Percentiles rank a stretch among this genome's conserved stretches.
These are phyloP conservation scores for Drosophila subquinaria DNA, from an alignment of 2,888 invertebrate genomes.

Conservation along the genomic window DNA sequence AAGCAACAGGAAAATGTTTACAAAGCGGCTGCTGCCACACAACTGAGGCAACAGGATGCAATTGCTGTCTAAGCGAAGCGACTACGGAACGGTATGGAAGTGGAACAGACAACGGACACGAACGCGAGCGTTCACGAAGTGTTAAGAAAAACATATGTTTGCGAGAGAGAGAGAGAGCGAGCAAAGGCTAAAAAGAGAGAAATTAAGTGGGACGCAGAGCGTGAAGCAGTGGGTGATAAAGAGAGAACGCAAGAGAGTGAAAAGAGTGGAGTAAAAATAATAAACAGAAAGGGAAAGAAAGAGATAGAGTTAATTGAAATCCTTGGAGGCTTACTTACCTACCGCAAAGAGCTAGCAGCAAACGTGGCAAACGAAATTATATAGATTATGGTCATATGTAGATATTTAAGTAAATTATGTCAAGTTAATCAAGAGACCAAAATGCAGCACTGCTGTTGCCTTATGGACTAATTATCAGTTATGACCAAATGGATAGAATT, in stretches of 20 bases:
- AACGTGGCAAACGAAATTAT: constrained; percentile 50
- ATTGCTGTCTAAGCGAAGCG: constrained; percentile 46
- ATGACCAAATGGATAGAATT: no score
- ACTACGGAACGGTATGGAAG: constrained; percentile 62
- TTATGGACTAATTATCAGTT: background rate
- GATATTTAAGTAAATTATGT: constrained; percentile 38
- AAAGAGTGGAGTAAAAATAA: no score
- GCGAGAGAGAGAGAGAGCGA: constrained; percentile 45
- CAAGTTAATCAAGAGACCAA: constrained; percentile 27
- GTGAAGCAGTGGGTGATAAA: no score
- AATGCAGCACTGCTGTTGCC: no score
- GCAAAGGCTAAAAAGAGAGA: constrained; percentile 4
- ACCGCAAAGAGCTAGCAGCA: constrained; percentile 60
- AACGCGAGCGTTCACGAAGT: constrained; percentile 44
- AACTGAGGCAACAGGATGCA: constrained; percentile 77
- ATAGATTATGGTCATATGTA: constrained; percentile 47
- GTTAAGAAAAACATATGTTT: constrained; percentile 55
- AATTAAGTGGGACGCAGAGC: no score
- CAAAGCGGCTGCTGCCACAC: constrained; percentile 80
- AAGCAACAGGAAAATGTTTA: constrained; percentile 75
- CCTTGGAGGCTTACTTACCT: constrained; percentile 64
- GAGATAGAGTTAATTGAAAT: no score
- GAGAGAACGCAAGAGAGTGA: no score
- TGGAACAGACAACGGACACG: constrained; percentile 60
- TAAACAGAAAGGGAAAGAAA: no score